Evolutionary conservation across 2,113 vertebrate species (phyloP).

Genomic region (Trogon melanurus): DNA sequence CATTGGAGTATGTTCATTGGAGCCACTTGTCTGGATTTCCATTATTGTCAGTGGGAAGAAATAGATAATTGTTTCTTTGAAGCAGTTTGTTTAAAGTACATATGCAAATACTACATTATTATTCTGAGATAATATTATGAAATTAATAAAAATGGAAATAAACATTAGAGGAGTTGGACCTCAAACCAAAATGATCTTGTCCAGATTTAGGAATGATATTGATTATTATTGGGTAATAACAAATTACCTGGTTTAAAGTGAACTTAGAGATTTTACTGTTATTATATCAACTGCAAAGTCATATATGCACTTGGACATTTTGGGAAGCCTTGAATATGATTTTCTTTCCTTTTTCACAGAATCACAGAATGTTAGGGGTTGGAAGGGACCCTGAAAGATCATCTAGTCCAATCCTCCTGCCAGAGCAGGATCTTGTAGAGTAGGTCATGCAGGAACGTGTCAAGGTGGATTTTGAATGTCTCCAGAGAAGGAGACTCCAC

Average conservation of each 20-base stretch:
- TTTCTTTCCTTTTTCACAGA: not conserved
- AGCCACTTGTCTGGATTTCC: not conserved
- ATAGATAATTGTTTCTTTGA: not conserved
- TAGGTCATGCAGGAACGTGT: too few species aligned
- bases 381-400: too few species aligned
- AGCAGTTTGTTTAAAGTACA: not conserved
- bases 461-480: too few species aligned
- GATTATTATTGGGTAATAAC: not conserved
- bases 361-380: too few species aligned
- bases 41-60: not conserved
- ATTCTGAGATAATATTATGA: not conserved
- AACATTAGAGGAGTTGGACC: not conserved
- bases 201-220: not conserved
- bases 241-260: not conserved
- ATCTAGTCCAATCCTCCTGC: too few species aligned
- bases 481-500: too few species aligned
- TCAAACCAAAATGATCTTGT: not conserved
- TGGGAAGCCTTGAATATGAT: not conserved
- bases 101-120: fast-evolving
- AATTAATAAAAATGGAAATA: not conserved
- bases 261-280: not conserved
- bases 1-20: not conserved
- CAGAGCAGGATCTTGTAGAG: too few species aligned
- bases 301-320: not conserved
- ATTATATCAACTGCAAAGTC: not conserved